Base-by-base conservation (phyloP, 2,888 invertebrate genomes). In the Trachelus troglodyta region DNA sequence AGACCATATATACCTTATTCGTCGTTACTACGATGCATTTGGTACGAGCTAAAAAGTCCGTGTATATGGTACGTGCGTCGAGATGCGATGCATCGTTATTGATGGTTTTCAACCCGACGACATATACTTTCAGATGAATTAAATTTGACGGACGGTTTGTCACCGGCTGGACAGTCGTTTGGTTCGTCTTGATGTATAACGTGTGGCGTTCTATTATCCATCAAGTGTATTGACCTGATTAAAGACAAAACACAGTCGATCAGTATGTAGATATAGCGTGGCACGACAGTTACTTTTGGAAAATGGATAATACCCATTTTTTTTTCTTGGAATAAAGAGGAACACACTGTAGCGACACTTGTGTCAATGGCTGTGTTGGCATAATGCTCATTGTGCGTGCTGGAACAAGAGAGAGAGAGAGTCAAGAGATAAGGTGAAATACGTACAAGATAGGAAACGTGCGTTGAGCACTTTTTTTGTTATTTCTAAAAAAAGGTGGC, bases 351-450 rank as follows among this genome's bases (percentile, higher is more conserved):
- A 82, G 56, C 82, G 84, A 83, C 87, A 88, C 87, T 89, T 88
- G 88, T 88, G 87, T 87, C 88, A 87, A 87, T 87, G 85, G 86
- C 83, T 82, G 82, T 83, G 83, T 83, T 87, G 86, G 86, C 85
- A 86, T 85, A 83, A 84, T 84, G 83, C 84, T 85, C 79, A 87
- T 87, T 85, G 84, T 85, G 82, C 80, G 79, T 79, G 82, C 83
- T 56, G 56, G 23, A 23, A 56, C 9, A 56, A 15, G 23, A 56
- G 23, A 56, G 23, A 56, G 56, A 56, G 6, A 23, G 56, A 40
- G 35, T 35, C 9, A 23, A 56, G 15, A 23, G 40, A 40, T 6
- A 40, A 40, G 56, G 2, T 6, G 56, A 56, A 23, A 56, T 23
- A 56, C 9, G 56, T 23, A 56, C 15, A 23, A 56, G 9, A 56